Percentiles rank a stretch among this genome's conserved stretches.
Evolutionary conservation across 2,113 vertebrate species (phyloP).

Genomic region (Taurulus bubalis): DNA sequence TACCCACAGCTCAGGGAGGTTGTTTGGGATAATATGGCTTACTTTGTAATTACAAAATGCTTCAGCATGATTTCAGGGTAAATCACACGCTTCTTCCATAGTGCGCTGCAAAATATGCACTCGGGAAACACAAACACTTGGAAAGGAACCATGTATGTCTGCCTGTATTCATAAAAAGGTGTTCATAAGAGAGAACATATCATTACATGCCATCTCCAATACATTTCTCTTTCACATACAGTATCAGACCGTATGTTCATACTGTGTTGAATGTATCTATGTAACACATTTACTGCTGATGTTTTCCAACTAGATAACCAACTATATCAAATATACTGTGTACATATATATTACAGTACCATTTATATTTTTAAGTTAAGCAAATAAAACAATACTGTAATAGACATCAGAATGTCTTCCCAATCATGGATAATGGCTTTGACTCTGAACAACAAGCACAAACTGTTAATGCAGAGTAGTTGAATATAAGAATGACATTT

Average conservation of each 20-base stretch:
- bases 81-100: conserved; percentile 46
- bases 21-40: conserved; percentile 68
- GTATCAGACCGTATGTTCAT: not conserved
- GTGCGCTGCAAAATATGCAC: conserved; percentile 16
- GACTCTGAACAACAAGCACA: not conserved
- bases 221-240: not conserved
- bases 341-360: too few relatives aligned
- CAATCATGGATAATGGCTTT: not conserved
- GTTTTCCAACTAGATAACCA: not conserved
- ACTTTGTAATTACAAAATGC: conserved; percentile 72
- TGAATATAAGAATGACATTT: not conserved
- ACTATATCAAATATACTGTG: too few relatives aligned
- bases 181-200: not conserved
- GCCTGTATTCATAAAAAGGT: not conserved
- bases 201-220: not conserved
- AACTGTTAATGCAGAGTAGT: not conserved
- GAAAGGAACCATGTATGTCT: conserved; percentile 9
- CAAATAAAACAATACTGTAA: not conserved
- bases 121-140: conserved; percentile 25
- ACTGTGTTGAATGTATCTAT: not conserved
- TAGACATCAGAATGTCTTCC: not conserved
- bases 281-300: not conserved
- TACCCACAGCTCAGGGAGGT: conserved; percentile 56
- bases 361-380: not conserved
- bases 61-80: conserved; percentile 61